Base-by-base conservation (phyloP, 2,113 vertebrate genomes). In the Tretioscincus oriximinensis region DNA sequence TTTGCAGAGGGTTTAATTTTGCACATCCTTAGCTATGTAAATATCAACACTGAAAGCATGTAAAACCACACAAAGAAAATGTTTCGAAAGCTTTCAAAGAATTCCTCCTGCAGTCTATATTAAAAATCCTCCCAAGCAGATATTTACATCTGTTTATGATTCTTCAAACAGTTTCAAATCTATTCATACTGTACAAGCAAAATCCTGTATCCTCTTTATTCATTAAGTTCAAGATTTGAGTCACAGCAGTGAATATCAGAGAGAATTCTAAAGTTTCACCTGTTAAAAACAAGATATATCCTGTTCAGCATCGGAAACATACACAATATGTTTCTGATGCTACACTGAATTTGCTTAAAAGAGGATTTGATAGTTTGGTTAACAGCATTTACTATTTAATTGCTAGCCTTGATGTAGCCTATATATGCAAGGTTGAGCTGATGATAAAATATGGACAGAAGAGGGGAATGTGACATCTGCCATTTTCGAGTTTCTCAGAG, bases 181-280 rank as follows among this genome's bases (percentile, higher is more conserved):
- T 77, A 45, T 28, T 60, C 41, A 69, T 14, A 41, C 11, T 49
- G 4, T 47, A 7, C 11, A 47, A 85, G 4, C 5, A 67, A 66
- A 72, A 61, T n/a, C n/a, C 49, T 66, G 49, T 49, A 66, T 28
- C 73, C 83, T 47, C 49, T 77, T 65, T 72, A 66, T 18, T 54
- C 65, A 73, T 45, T 73, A 79, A 41, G 18, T 24, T 61, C 51
- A 51, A 51, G 51, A 51, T 2, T 51, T 14, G 2, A 51, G 51
- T 14, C 10, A 51, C 51, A 61, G 51, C 31, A 67, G 7, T 28
- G 11, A 22, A 79, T 22, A 84, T 51, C 3, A 71, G 2, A 5
- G 16, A n/a, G 47, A 47, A 54, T 9, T 9, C 29, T 28, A n/a
- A 45, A 49, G 71, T 9, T 3, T 29, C 49, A 54, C 35, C 35